Conservation (phyloP, 2,797 vertebrate genomes). For the Sebastes kiyomatsui region DNA sequence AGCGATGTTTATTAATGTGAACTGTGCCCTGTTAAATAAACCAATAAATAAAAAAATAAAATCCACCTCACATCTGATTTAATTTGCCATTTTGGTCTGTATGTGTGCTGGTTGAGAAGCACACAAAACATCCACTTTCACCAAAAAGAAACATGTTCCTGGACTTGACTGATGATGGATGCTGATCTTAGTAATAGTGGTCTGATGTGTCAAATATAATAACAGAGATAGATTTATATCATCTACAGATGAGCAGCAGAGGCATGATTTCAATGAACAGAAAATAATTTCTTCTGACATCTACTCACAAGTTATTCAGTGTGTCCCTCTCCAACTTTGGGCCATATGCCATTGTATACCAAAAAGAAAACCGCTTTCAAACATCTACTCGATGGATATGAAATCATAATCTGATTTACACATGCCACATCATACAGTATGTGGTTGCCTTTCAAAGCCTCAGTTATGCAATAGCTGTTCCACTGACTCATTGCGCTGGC, state of each 20-base stretch:
- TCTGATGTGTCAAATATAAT: not conserved
- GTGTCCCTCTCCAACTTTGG: conserved; percentile 1
- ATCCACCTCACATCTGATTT: not conserved
- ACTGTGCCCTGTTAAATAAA: not conserved
- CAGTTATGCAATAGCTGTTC: conserved; percentile 61
- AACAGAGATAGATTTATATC: not conserved
- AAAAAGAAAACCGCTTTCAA: not conserved
- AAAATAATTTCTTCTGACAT: conserved; percentile 20
- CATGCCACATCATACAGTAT: conserved; percentile 45
- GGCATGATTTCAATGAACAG: not conserved
- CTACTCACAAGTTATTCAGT: not conserved
- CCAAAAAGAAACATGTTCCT: not conserved
- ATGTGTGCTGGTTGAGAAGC: not conserved
- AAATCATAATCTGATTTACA: conserved; percentile 45
- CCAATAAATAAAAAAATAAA: not conserved
- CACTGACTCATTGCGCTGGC: conserved; percentile 66
- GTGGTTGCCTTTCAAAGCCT: conserved; percentile 30
- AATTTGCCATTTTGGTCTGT: not conserved
- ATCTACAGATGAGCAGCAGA: not conserved
- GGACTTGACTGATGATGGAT: not conserved
- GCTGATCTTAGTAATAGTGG: not conserved
- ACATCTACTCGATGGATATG: conserved; percentile 12
- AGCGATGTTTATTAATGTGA: not conserved
- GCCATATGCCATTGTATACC: not conserved
- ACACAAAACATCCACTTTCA: not conserved